Conservation (phyloP, 2,113 vertebrate genomes). For the Tragulus kanchil region DNA sequence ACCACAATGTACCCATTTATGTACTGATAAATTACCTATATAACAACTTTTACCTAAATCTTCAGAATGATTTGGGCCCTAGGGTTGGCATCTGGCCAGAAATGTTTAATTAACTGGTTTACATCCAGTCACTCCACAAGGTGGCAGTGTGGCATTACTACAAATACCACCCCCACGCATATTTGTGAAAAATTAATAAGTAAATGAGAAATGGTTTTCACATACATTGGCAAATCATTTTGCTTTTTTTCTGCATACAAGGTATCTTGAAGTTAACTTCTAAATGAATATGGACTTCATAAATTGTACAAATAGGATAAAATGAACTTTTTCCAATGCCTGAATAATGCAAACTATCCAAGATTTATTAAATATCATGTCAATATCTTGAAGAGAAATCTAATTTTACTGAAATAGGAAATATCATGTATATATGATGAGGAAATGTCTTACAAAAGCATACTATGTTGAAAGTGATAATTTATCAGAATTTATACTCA, state of each 20-base stretch:
- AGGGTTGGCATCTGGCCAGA: neutral
- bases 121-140: constrained; percentile 55
- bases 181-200: constrained; percentile 27
- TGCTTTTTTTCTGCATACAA: neutral
- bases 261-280: constrained; percentile 42
- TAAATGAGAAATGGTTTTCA: neutral
- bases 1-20: neutral
- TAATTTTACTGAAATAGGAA: neutral
- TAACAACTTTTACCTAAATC: neutral
- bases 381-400: constrained; percentile 1
- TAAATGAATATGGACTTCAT: constrained; percentile 36
- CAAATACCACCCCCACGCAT: constrained; percentile 39
- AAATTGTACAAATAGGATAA: constrained; percentile 49
- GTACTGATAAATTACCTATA: neutral
- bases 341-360: neutral
- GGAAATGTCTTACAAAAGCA: neutral
- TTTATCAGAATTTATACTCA: neutral
- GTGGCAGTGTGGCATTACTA: constrained; percentile 75
- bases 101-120: neutral
- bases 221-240: constrained; percentile 10
- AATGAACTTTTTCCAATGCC: constrained; percentile 29
- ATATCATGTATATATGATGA: neutral
- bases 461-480: neutral
- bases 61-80: neutral
- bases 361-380: neutral